These are phyloP conservation scores for Nebria brevicollis DNA, from an alignment of 2,888 invertebrate genomes.

Conservation along the genomic window DNA sequence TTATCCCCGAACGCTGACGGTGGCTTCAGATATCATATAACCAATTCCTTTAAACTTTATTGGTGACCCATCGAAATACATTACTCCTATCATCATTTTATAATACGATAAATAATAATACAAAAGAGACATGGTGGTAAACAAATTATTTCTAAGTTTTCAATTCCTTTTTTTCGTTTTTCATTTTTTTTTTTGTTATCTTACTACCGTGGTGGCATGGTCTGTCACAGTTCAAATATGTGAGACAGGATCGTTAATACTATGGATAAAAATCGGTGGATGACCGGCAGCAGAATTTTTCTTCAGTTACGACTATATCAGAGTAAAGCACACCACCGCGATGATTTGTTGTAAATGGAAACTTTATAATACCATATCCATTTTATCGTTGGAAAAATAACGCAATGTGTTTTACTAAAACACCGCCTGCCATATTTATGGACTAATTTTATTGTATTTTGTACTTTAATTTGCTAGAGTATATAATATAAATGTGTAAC, in stretches of 20 bases:
- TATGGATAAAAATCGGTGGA: constrained; percentile 15
- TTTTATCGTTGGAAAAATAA: too few species aligned
- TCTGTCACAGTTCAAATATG: constrained; percentile 15
- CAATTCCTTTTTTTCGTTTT: background rate
- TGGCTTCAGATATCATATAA: constrained; percentile 8
- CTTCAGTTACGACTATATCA: background rate
- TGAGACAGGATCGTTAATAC: constrained; percentile 20
- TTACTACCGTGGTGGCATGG: constrained; percentile 15
- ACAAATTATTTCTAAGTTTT: constrained; percentile 12
- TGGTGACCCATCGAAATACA: constrained; percentile 6
- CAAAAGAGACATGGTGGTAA: constrained; percentile 8
- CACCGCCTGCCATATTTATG: too few species aligned
- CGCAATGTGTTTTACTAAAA: too few species aligned
- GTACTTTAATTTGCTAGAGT: too few species aligned
- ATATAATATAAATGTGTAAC: too few species aligned
- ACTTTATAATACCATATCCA: too few species aligned
- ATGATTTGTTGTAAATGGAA: too few species aligned
- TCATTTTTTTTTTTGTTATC: constrained; percentile 21
- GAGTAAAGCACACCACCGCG: too few species aligned
- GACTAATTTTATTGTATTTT: too few species aligned
- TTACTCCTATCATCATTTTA: constrained; percentile 4
- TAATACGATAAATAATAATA: constrained; percentile 6
- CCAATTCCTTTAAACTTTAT: constrained; percentile 14
- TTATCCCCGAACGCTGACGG: constrained; percentile 16
- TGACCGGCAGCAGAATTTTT: background rate